A percentile compares a stretch with the other conserved stretches of the same genome.
phyloP scores from a whole-genome alignment of 2,113 vertebrate species.

The Spea bombifrons region DNA sequence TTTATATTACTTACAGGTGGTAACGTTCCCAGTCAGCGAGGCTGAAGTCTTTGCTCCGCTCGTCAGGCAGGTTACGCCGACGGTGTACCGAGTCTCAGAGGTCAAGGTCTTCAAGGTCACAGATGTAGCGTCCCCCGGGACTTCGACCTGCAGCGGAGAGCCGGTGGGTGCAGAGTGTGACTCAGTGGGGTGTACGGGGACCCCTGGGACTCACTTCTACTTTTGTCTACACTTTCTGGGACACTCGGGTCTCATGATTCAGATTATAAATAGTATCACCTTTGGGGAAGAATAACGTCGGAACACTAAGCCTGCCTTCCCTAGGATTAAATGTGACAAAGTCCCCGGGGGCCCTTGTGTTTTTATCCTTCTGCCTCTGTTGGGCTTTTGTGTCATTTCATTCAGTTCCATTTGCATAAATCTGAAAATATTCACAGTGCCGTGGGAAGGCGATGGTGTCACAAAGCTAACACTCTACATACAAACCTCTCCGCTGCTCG shows the following conservation, averaged over 20 bases:
- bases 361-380: not conserved
- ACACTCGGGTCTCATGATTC: not conserved
- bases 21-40: constrained; percentile 72
- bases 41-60: constrained; percentile 74
- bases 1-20: constrained; percentile 76
- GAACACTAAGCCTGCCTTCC: not conserved
- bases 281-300: constrained; percentile 9
- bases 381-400: not conserved
- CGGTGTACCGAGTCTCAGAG: constrained; percentile 80
- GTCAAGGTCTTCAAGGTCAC: constrained; percentile 76
- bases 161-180: not conserved
- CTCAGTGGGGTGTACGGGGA: not conserved
- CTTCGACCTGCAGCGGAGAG: constrained; percentile 67
- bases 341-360: not conserved
- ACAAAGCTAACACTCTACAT: not conserved
- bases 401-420: constrained; percentile 8
- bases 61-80: constrained; percentile 72
- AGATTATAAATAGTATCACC: constrained; percentile 19
- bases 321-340: constrained; percentile 17
- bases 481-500: constrained; percentile 76
- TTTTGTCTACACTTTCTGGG: too few relatives aligned
- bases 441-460: not conserved
- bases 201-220: not conserved
- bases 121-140: constrained; percentile 67
- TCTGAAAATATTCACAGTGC: not conserved